These are phyloP conservation scores for Pleuronectes platessa DNA, from an alignment of 2,113 vertebrate species.

Conservation along the genomic window DNA sequence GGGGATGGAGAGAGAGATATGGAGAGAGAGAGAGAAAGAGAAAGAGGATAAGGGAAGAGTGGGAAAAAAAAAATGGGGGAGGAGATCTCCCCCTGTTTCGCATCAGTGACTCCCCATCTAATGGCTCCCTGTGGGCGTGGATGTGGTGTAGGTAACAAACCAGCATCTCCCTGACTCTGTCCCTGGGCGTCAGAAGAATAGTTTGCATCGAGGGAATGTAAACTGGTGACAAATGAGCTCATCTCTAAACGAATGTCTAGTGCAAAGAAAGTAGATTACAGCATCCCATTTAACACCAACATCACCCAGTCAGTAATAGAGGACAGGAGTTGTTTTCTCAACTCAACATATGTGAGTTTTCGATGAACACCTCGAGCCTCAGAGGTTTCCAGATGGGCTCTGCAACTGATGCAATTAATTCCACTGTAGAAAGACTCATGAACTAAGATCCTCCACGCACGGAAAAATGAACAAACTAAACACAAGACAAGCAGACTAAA, in stretches of 20 bases:
- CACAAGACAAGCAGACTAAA: background rate
- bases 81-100: conserved; percentile 47
- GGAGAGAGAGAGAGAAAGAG: background rate
- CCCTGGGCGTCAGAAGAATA: conserved; percentile 15
- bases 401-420: conserved; percentile 48
- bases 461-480: conserved; percentile 2
- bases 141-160: conserved; percentile 59
- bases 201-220: conserved; percentile 21
- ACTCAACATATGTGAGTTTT: conserved; percentile 69
- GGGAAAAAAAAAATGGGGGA: conserved; percentile 45
- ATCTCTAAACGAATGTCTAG: conserved; percentile 20
- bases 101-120: conserved; percentile 68
- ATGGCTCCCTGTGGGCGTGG: conserved; percentile 70
- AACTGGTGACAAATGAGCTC: conserved; percentile 10
- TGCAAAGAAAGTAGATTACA: background rate
- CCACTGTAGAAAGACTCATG: conserved; percentile 32
- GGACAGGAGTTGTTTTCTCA: conserved; percentile 25
- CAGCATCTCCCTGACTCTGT: conserved; percentile 36
- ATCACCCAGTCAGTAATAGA: conserved; percentile 10
- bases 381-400: conserved; percentile 69
- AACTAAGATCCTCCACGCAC: conserved; percentile 6
- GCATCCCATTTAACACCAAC: conserved; percentile 9
- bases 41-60: background rate
- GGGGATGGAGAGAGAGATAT: background rate
- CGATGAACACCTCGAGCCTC: conserved; percentile 55